Percentiles rank a stretch among this genome's conserved stretches.
These are phyloP conservation scores for Todus mexicanus DNA, from an alignment of 2,797 vertebrate genomes.

Conservation along the genomic window DNA sequence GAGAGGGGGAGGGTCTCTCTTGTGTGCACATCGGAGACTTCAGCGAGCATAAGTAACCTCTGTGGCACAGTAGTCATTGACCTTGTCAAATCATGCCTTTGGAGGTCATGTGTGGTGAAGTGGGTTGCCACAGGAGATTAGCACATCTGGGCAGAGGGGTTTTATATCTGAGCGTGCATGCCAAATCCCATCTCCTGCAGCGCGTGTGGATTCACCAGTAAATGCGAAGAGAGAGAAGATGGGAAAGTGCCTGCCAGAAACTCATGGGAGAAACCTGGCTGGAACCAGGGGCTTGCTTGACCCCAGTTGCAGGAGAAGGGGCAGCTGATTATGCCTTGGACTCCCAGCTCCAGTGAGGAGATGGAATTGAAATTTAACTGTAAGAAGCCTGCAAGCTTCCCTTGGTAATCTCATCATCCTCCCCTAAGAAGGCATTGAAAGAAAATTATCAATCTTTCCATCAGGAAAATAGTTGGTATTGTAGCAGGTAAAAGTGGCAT, in stretches of 20 bases:
- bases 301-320: neutral
- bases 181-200: conserved; percentile 25
- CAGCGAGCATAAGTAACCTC: conserved; percentile 30
- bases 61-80: conserved; percentile 33
- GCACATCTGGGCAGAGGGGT: conserved; percentile 52
- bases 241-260: neutral
- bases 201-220: neutral
- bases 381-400: neutral
- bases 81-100: conserved; percentile 37
- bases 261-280: neutral
- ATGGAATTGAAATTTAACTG: neutral
- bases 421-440: neutral
- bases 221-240: neutral
- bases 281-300: neutral
- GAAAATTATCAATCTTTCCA: neutral
- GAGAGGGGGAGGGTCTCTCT: conserved; percentile 4
- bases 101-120: conserved; percentile 35
- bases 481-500: neutral
- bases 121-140: conserved; percentile 55
- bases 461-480: neutral
- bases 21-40: neutral
- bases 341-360: neutral
- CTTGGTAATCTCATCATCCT: neutral
- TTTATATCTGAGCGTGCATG: neutral
- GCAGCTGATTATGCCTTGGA: accelerated